Conservation (phyloP, 1,140 invertebrate genomes). For the Mactra quadrangularis region DNA sequence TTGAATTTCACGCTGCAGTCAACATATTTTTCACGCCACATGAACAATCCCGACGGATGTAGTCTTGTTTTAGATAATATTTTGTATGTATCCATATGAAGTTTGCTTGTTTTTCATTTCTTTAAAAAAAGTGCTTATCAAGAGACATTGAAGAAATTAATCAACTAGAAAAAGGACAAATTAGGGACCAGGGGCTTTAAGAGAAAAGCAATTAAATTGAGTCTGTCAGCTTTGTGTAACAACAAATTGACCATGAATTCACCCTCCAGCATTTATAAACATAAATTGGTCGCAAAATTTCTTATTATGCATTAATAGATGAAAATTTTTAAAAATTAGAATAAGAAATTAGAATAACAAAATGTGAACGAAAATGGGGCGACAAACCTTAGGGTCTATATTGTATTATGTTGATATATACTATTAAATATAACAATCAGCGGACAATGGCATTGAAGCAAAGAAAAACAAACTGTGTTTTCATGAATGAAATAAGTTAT, state of each 20-base stretch:
- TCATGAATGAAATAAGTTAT: too few relatives aligned
- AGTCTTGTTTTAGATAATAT: conserved; percentile 7
- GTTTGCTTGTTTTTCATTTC: background rate
- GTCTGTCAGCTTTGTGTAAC: conserved; percentile 5
- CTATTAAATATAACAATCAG: too few relatives aligned
- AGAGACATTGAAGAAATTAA: conserved; percentile 24
- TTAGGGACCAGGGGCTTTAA: conserved; percentile 28
- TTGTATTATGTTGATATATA: too few relatives aligned
- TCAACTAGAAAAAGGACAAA: conserved; percentile 31
- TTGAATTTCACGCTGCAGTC: conserved; percentile 42
- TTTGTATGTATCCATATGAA: conserved; percentile 3
- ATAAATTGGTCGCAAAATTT: conserved; percentile 33
- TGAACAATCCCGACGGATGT: conserved; percentile 23
- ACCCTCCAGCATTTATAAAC: conserved; percentile 31
- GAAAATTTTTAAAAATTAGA: conserved; percentile 38
- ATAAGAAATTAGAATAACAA: background rate
- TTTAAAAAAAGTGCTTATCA: background rate
- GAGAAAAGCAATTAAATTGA: conserved; percentile 20
- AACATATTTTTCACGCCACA: conserved; percentile 14
- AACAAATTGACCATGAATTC: conserved; percentile 23
- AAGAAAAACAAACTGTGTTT: too few relatives aligned
- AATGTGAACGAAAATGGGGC: background rate
- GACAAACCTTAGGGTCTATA: background rate
- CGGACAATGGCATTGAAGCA: too few relatives aligned
- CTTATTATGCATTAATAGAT: conserved; percentile 13